A percentile compares a stretch with the other conserved stretches of the same genome.
phyloP scores from a whole-genome alignment of 2,888 invertebrate genomes.

The Adineta ricciae region DNA sequence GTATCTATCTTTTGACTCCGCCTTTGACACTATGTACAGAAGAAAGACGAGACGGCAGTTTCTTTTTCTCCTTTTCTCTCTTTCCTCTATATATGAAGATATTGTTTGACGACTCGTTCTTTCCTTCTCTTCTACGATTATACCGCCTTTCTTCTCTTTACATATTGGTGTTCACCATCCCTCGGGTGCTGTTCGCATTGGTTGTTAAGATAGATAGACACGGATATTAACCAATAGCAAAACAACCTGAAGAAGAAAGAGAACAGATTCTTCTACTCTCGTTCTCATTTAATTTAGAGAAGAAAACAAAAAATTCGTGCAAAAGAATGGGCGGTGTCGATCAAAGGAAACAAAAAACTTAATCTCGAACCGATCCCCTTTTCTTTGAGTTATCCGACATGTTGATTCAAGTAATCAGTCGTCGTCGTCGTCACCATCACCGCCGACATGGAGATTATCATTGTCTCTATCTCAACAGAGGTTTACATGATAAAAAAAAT shows the following conservation, averaged over 20 bases:
- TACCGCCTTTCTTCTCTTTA: neutral
- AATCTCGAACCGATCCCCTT: neutral
- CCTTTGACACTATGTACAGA: slow-evolving; percentile 12
- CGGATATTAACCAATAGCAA: neutral
- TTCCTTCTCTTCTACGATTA: neutral
- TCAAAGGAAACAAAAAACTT: neutral
- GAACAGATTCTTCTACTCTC: neutral
- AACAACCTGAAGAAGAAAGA: neutral
- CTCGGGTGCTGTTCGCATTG: neutral
- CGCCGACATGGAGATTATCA: neutral
- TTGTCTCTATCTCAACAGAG: neutral
- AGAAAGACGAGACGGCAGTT: neutral
- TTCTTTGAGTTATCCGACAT: neutral
- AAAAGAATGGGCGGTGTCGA: neutral
- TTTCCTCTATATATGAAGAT: neutral
- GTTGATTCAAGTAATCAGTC: neutral
- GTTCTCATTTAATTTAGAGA: neutral
- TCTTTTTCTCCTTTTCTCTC: neutral
- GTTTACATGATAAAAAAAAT: neutral
- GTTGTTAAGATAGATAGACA: neutral
- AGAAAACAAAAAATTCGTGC: too few species aligned
- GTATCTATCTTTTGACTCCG: neutral
- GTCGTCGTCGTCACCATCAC: neutral
- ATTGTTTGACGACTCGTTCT: neutral
- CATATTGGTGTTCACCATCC: neutral